Evolutionary conservation across 2,113 vertebrate species (phyloP).

Genomic region (Pelusios castaneus): DNA sequence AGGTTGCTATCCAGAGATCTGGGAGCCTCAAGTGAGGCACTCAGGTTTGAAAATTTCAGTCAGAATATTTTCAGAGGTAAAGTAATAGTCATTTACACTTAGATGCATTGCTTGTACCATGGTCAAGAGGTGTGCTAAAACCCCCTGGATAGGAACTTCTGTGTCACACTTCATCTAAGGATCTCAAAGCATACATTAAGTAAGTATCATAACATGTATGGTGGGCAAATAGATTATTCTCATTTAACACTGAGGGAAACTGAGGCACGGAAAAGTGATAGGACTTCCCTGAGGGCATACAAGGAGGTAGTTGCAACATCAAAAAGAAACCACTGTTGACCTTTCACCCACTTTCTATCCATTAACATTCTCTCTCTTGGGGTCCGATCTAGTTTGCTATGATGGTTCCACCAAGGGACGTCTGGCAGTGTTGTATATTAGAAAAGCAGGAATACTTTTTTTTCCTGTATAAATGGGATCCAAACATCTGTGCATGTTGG

Average conservation of each 20-base stretch:
- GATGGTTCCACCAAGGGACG: background rate
- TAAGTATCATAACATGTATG: background rate
- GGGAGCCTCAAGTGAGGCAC: background rate
- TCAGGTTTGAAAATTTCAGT: background rate
- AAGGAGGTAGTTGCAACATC: background rate
- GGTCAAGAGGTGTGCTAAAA: constrained; percentile 15
- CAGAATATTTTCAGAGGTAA: background rate
- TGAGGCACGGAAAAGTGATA: background rate
- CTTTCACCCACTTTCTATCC: background rate
- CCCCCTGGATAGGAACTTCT: constrained; percentile 46
- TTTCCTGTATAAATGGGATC: background rate
- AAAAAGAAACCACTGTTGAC: background rate
- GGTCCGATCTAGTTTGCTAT: fast-evolving
- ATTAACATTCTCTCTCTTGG: background rate
- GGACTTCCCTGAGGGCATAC: background rate
- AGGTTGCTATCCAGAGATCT: background rate
- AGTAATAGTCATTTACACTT: constrained; percentile 54
- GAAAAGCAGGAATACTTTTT: background rate
- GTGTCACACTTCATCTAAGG: background rate
- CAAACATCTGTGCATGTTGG: background rate
- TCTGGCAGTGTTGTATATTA: background rate
- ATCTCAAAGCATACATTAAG: background rate
- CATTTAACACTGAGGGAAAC: constrained; percentile 2
- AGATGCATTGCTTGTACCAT: background rate
- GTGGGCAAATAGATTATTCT: background rate